Evolutionary conservation across 2,113 vertebrate genomes (phyloP).

Genomic region (Ochotona curzoniae): DNA sequence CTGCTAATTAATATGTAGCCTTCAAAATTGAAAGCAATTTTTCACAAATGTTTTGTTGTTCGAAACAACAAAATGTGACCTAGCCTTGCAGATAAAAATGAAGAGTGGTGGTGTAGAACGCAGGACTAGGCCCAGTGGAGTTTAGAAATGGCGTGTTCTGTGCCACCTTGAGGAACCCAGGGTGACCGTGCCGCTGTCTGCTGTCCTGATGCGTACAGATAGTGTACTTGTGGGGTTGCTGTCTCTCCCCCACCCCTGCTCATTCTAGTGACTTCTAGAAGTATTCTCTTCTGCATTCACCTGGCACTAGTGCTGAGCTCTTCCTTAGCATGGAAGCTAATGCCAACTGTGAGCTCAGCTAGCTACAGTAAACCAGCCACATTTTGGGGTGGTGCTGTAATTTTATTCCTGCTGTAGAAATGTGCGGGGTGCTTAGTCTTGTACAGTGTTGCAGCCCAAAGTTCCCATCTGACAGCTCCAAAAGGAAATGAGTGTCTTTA

Average conservation of each 20-base stretch:
- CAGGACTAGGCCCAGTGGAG: background rate
- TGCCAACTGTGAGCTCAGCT: constrained; percentile 50
- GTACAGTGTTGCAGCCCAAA: constrained; percentile 52
- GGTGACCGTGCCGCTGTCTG: background rate
- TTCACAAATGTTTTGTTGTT: background rate
- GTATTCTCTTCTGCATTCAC: background rate
- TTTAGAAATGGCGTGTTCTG: background rate
- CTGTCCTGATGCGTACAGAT: background rate
- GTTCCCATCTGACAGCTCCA: constrained; percentile 68
- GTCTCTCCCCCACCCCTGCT: background rate
- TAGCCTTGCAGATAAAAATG: background rate
- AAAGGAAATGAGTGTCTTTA: constrained; percentile 72
- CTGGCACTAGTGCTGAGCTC: background rate
- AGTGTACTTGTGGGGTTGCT: background rate
- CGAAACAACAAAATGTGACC: background rate
- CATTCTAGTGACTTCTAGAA: constrained; percentile 6
- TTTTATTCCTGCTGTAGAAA: constrained; percentile 67
- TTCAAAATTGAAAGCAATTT: constrained; percentile 29
- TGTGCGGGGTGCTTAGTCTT: constrained; percentile 69
- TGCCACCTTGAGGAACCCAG: background rate
- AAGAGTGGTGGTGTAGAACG: background rate
- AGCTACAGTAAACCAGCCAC: constrained; percentile 19
- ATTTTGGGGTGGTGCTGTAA: constrained; percentile 24
- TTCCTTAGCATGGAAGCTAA: constrained; percentile 38
- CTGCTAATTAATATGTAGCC: constrained; percentile 36